Base-by-base conservation (phyloP, 2,797 vertebrate genomes). In the Gambusia yucatana region DNA sequence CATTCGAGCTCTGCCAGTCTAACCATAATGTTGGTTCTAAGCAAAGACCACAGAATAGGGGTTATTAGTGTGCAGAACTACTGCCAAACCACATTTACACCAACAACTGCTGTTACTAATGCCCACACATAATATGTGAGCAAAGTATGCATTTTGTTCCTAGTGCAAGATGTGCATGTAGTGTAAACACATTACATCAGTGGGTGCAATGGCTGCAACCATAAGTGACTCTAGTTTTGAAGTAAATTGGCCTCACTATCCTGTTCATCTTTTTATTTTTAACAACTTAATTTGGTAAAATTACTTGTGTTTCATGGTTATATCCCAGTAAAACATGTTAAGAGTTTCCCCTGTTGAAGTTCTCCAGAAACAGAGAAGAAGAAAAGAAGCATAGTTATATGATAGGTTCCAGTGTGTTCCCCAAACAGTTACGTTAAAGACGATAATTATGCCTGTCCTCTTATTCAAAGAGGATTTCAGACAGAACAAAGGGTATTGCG, bases 1-100 rank as follows among this genome's bases (percentile, higher is more conserved):
- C 46, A 71, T 73, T 71, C 1, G 36, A n/a, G 70, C 76, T 72
- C 28, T 83, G 88, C 89, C 88, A 86, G 79, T 81, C 48, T 78
- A 85, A 87, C 86, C 86, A 79, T 79, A 76, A 77, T 71, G 72
- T 78, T 88, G 82, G 77, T 90, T 89, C 86, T 84, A 14, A 86
- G 77, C 85, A 87, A 70, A 73, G 79, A 88, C 82, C 84, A 76
- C 78, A 91, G 83, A 88, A 28, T 77, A 63, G 47, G 79, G 87
- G 80, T 89, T 90, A 90, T 90, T 87, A 86, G 84, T 84, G 86
- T 57, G 59, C 72, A 50, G 57, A 48, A 17, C 69, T 36, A 28
- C 72, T 86, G 92, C 90, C 93, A 93, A 89, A 91, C 92, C 92
- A 84, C 77, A 82, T 76, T 82, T 75, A 81, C 76, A 76, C 84